Evolutionary conservation across 2,113 vertebrate genomes (phyloP), one percentile per base, ranked within the genome.

Genomic region (Piliocolobus tephrosceles): DNA sequence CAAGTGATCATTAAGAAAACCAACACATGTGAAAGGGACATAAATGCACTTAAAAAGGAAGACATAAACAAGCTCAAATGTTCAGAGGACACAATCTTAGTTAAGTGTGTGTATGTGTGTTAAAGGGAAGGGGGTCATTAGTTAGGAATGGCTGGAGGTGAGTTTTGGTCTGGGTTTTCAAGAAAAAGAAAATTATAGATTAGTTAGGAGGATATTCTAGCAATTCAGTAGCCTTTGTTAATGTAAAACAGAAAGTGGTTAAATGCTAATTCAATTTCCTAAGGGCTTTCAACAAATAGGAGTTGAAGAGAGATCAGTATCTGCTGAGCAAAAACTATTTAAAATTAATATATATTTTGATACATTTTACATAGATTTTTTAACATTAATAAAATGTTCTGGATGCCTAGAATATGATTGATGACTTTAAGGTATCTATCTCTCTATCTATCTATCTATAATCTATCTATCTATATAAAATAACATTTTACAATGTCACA

Each of bases 281-380:
- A 95, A 98, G 88, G 58, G 86, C 97, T 98, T 98, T 97, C 96
- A 97, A 91, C 88, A 98, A 98, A 91, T 93, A 96, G n/a, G 40
- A 91, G 82, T 96, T 97, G 96, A 97, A 96, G 88, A 97, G 96
- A 98, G 97, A 98, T 98, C 97, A 97, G 89, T 97, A 94, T 83
- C 92, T 93, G 96, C 91, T 96, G 94, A 98, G 95, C 96, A 88
- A 98, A 98, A 98, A 96, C 97, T 97, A 91, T 98, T 98, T 98
- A 92, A 97, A 98, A 97, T 98, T 98, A 98, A 98, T 97, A 91
- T 83, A 98, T 95, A 38, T 96, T 96, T 96, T 92, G 94, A 91
- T 97, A 97, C 96, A 94, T 81, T 79, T 88, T 96, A 98, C 98
- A 97, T 96, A 96, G 82, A 96, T 89, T 96, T 96, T 83, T 66